Percentiles rank a stretch among this genome's conserved stretches.
Conservation (phyloP, 2,113 vertebrate genomes). For the Osmerus mordax region DNA sequence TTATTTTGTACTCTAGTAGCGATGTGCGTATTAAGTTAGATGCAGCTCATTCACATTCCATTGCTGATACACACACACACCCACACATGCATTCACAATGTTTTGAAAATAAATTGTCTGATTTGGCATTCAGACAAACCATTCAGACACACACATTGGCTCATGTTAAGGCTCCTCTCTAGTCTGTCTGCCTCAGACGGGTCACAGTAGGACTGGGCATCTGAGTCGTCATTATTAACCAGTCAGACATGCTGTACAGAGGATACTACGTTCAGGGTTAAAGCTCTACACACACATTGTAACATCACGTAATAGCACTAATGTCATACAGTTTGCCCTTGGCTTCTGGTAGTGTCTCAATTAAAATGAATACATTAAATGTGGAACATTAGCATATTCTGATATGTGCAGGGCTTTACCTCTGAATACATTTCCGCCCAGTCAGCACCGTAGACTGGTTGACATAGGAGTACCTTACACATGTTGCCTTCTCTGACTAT, state of each 20-base stretch:
- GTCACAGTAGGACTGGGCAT: constrained; percentile 57
- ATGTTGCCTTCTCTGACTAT: constrained; percentile 46
- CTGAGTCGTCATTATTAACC: constrained; percentile 66
- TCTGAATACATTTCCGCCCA: constrained; percentile 14
- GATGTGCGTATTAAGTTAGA: too few relatives aligned
- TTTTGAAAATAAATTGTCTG: neutral
- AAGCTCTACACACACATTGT: neutral
- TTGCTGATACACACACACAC: neutral
- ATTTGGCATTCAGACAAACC: neutral
- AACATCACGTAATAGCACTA: neutral
- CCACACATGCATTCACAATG: neutral
- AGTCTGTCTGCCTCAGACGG: constrained; percentile 62
- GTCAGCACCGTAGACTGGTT: constrained; percentile 25
- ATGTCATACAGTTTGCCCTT: too few relatives aligned
- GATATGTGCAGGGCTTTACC: neutral
- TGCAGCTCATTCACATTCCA: neutral
- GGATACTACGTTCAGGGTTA: neutral
- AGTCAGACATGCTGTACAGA: constrained; percentile 31
- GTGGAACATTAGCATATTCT: neutral
- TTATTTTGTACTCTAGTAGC: too few relatives aligned
- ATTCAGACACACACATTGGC: constrained; percentile 31
- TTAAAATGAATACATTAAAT: too few relatives aligned
- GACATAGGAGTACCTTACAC: constrained; percentile 37
- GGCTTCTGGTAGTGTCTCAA: neutral
- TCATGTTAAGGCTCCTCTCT: constrained; percentile 26